A percentile compares a stretch with the other conserved stretches of the same genome.
Evolutionary conservation across 1,140 invertebrate genomes (phyloP).

Genomic region (Habropoda laboriosa): DNA sequence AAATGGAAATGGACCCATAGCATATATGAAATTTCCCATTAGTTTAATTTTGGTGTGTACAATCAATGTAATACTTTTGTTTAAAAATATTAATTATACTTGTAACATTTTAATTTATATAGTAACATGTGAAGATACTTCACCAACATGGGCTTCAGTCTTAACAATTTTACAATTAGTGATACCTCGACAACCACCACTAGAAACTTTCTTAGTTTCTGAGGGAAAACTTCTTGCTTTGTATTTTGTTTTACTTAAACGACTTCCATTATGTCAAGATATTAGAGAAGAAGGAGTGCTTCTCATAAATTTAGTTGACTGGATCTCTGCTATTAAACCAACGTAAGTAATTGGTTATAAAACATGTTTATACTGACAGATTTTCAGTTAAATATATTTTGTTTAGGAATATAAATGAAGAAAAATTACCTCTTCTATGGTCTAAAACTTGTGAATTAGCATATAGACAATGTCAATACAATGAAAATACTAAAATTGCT

Average conservation of each 20-base stretch:
- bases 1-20: too few species aligned
- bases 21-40: too few species aligned
- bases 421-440: constrained; percentile 85
- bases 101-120: constrained; percentile 27
- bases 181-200: constrained; percentile 77
- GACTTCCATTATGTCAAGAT: constrained; percentile 79
- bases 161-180: constrained; percentile 78
- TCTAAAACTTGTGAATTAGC: constrained; percentile 82
- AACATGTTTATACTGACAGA: background rate
- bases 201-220: constrained; percentile 78
- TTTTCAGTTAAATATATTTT: background rate
- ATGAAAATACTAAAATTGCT: constrained; percentile 78
- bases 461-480: constrained; percentile 81
- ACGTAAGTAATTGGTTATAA: constrained; percentile 72
- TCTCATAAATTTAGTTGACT: constrained; percentile 80
- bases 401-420: constrained; percentile 83
- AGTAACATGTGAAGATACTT: constrained; percentile 73
- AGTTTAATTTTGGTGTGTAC: too few species aligned
- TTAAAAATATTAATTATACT: too few species aligned
- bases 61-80: too few species aligned
- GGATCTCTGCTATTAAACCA: constrained; percentile 80
- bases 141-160: constrained; percentile 79
- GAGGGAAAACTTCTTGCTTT: constrained; percentile 80
- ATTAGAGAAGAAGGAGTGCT: constrained; percentile 81
- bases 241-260: constrained; percentile 81